These are phyloP conservation scores for Naso thynnoides DNA, from an alignment of 2,797 vertebrate species.

Conservation along the genomic window DNA sequence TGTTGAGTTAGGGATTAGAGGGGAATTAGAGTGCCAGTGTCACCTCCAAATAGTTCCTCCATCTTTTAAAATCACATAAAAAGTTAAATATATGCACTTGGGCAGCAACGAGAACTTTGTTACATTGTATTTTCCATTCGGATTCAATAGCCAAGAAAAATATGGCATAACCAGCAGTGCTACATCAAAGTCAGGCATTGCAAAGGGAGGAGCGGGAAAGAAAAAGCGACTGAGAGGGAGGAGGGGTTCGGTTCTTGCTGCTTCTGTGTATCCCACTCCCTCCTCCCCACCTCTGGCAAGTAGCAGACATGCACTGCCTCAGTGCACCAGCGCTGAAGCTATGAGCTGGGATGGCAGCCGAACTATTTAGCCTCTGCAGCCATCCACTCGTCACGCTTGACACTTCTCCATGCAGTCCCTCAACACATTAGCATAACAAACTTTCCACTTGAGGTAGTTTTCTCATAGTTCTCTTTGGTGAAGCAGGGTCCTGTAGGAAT, in stretches of 20 bases:
- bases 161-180: conserved; percentile 85
- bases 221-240: conserved; percentile 53
- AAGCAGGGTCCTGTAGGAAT: conserved; percentile 68
- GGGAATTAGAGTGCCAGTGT: conserved; percentile 77
- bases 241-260: conserved; percentile 54
- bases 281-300: conserved; percentile 83
- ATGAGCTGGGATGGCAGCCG: conserved; percentile 58
- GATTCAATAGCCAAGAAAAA: conserved; percentile 88
- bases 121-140: conserved; percentile 89
- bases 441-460: conserved; percentile 81
- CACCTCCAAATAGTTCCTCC: conserved; percentile 77
- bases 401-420: conserved; percentile 73
- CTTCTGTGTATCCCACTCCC: conserved; percentile 82
- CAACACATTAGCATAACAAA: conserved; percentile 82
- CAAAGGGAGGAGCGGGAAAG: conserved; percentile 58
- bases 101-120: conserved; percentile 80
- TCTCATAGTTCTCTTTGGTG: conserved; percentile 61
- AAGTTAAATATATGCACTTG: conserved; percentile 75
- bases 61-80: conserved; percentile 80
- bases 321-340: conserved; percentile 50
- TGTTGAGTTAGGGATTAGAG: conserved; percentile 81
- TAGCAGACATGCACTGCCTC: conserved; percentile 67
- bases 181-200: conserved; percentile 87
- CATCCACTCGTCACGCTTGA: conserved; percentile 61
- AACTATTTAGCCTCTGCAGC: conserved; percentile 60